A percentile compares a stretch with the other conserved stretches of the same genome.
Conservation (phyloP, 2,888 invertebrate species). For the Scaptodrosophila latifasciaeformis region DNA sequence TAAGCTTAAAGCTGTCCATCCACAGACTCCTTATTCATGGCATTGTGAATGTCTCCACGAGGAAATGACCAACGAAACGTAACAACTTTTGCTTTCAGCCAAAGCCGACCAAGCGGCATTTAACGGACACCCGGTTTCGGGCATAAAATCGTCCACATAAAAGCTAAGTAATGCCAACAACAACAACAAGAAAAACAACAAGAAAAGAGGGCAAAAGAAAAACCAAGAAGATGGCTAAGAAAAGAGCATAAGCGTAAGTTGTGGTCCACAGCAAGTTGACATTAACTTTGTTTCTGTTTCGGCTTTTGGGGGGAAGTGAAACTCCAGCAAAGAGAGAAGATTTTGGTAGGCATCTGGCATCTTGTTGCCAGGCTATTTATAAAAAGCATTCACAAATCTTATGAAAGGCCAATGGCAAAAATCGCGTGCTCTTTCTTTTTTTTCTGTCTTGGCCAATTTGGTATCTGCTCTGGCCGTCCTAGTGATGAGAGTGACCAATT, state of each 20-base stretch:
- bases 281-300: slow-evolving; percentile 24
- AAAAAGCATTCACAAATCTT: slow-evolving; percentile 65
- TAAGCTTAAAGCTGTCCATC: not conserved
- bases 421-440: slow-evolving; percentile 23
- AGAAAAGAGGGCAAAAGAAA: slow-evolving; percentile 14
- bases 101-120: slow-evolving; percentile 47
- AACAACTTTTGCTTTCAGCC: slow-evolving; percentile 67
- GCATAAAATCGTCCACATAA: slow-evolving; percentile 19
- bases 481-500: slow-evolving; percentile 19
- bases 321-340: too few relatives aligned
- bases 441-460: slow-evolving; percentile 13
- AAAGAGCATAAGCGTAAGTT: not conserved
- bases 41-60: slow-evolving; percentile 10
- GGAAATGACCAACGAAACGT: slow-evolving; percentile 57
- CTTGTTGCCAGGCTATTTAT: slow-evolving; percentile 39
- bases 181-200: slow-evolving; percentile 17
- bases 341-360: not conserved
- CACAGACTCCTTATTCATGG: not conserved
- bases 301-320: not conserved
- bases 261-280: slow-evolving; percentile 3
- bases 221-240: not conserved
- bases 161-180: slow-evolving; percentile 36
- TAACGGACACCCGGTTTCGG: slow-evolving; percentile 35
- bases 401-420: slow-evolving; percentile 60
- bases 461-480: slow-evolving; percentile 25